Evolutionary conservation across 1,140 invertebrate species (phyloP).

Genomic region (Pseudomyrmex sp.): DNA sequence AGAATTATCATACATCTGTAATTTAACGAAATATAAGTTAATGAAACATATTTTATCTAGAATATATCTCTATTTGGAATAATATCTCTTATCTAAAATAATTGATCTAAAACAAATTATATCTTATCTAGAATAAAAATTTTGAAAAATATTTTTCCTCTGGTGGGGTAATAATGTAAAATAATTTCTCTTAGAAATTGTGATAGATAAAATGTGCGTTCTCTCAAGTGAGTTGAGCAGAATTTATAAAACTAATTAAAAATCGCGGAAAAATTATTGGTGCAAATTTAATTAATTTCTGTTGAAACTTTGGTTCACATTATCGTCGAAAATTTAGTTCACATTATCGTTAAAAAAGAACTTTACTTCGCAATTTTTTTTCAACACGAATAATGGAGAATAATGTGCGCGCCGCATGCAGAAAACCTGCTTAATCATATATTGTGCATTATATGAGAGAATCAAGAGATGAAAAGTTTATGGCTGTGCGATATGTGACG

Average conservation of each 20-base stretch:
- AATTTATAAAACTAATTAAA: constrained; percentile 1
- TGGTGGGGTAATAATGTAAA: no score
- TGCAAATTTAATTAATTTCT: constrained; percentile 7
- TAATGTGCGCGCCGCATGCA: neutral
- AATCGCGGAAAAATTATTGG: neutral
- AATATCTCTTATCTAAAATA: neutral
- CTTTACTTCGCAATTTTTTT: neutral
- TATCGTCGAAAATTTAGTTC: neutral
- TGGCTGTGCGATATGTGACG: neutral
- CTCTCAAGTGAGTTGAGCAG: neutral
- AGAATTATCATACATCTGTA: no score
- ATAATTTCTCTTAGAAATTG: neutral
- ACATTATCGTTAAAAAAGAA: constrained; percentile 13
- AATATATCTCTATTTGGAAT: no score
- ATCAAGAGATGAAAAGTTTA: constrained; percentile 20
- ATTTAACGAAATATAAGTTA: no score
- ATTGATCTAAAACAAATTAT: no score
- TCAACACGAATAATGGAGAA: constrained; percentile 36
- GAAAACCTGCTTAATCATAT: constrained; percentile 2
- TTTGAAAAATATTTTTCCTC: no score
- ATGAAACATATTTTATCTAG: no score
- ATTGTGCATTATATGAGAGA: constrained; percentile 32
- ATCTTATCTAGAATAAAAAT: no score
- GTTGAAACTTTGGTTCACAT: neutral
- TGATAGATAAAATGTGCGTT: neutral